Base-by-base conservation (phyloP, 2,888 invertebrate genomes). In the Syrista parreyssii region DNA sequence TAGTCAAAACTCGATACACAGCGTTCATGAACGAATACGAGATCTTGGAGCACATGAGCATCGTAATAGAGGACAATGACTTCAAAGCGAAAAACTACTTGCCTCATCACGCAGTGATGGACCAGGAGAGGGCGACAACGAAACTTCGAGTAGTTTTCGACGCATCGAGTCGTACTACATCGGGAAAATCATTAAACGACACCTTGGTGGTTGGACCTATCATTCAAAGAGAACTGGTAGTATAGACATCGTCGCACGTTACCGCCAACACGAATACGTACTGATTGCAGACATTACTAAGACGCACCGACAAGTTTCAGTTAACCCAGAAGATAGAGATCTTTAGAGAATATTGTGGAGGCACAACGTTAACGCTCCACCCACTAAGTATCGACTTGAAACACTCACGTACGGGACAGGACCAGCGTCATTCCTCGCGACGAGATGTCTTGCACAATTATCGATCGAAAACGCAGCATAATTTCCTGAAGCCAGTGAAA, bases 111-210 rank as follows among this genome's bases (percentile, higher is more conserved):
- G 82, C 79, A 12, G 86, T 88, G 6, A 15, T 82, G 23, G 84
- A 83, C 77, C 78, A 83, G 71, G 55, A 68, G 30, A 83, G 82
- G 40, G n/a, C 76, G 4, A 87, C 86, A 9, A 87, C 87, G 11
- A 85, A 83, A 74, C 77, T 84, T 35, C 74, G 86, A 30, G 84
- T 85, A 12, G 86, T 87, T 11, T 87, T 87, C 79, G 83, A 87
- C 77, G 83, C 78, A 35, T 82, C 82, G 1, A 80, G 78, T 0
- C 79, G 78, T 77, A 80, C 82, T 12, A 68, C 33, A 6, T 75
- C 80, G 4, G 82, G 83, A 68, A 68, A 15, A 68, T 68, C 81
- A 3, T 71, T 81, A 11, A 81, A 81, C 33, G 69, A 79, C 23
- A 74, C 73, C 1, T 12, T 79, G 6, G 73, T 78, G 76, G 76